Evolutionary conservation across 2,797 vertebrate genomes (phyloP).

Genomic region (Synanceia verrucosa): DNA sequence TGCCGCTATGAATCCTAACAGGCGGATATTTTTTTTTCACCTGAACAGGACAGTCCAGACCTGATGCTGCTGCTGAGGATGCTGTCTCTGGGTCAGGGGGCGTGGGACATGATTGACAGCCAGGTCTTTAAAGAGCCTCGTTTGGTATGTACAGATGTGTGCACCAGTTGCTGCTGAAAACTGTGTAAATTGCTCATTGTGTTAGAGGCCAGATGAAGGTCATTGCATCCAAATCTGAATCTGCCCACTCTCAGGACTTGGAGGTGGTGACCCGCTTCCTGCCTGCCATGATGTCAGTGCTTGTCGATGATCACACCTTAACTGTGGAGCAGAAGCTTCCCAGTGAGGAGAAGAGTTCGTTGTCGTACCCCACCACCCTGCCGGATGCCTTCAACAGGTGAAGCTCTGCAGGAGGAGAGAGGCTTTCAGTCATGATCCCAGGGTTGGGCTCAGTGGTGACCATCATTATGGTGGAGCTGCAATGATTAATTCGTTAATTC

Average conservation of each 20-base stretch:
- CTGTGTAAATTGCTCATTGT: background rate
- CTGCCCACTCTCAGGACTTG: conserved; percentile 81
- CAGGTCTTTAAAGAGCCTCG: conserved; percentile 98
- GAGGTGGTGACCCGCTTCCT: conserved; percentile 95
- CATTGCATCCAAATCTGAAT: background rate
- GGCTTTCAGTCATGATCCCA: background rate
- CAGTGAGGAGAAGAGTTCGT: conserved; percentile 89
- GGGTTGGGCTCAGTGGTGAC: background rate
- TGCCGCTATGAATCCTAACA: background rate
- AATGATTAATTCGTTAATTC: background rate
- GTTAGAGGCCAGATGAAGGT: background rate
- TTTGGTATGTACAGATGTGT: conserved; percentile 82
- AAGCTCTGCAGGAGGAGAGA: background rate
- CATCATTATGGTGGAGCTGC: background rate
- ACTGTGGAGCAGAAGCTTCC: conserved; percentile 94
- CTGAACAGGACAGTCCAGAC: conserved; percentile 91
- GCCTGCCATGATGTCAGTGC: conserved; percentile 94
- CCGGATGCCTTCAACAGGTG: conserved; percentile 93
- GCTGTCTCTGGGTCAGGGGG: conserved; percentile 94
- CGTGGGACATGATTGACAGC: conserved; percentile 99
- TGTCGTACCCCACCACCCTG: conserved; percentile 86
- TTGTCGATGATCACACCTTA: conserved; percentile 95
- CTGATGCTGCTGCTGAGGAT: conserved; percentile 93
- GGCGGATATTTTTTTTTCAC: background rate
- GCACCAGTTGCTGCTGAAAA: background rate